Evolutionary conservation across 1,140 invertebrate species (phyloP).

Genomic region (Oryzaephilus surinamensis): DNA sequence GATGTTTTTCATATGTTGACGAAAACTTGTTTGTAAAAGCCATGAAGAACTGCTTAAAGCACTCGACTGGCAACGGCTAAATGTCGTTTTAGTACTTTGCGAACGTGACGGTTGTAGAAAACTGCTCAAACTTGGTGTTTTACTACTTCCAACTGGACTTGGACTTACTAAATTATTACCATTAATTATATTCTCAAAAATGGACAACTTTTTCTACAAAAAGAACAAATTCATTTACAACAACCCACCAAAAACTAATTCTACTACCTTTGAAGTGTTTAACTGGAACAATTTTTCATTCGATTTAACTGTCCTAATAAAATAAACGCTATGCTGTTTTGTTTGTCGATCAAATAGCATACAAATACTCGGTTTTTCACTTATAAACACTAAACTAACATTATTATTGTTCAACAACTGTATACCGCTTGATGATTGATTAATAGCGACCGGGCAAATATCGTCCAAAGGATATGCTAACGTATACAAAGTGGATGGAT

Average conservation of each 20-base stretch:
- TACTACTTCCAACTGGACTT: too few species aligned
- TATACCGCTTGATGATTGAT: constrained; percentile 43
- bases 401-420: constrained; percentile 42
- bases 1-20: neutral
- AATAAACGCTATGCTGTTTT: constrained; percentile 72
- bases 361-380: constrained; percentile 43
- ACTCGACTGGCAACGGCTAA: constrained; percentile 32
- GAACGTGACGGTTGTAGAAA: too few species aligned
- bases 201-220: too few species aligned
- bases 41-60: constrained; percentile 20
- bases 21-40: neutral
- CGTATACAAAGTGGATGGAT: constrained; percentile 59
- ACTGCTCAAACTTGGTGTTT: too few species aligned
- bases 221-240: too few species aligned
- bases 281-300: too few species aligned
- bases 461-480: constrained; percentile 82
- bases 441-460: constrained; percentile 71
- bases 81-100: constrained; percentile 51
- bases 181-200: too few species aligned
- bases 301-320: constrained; percentile 59
- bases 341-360: constrained; percentile 66
- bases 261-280: too few species aligned
- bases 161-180: too few species aligned
- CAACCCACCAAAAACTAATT: too few species aligned
- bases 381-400: constrained; percentile 43